phyloP scores from a whole-genome alignment of 2,888 invertebrate genomes.

The Cheilosia soror region DNA sequence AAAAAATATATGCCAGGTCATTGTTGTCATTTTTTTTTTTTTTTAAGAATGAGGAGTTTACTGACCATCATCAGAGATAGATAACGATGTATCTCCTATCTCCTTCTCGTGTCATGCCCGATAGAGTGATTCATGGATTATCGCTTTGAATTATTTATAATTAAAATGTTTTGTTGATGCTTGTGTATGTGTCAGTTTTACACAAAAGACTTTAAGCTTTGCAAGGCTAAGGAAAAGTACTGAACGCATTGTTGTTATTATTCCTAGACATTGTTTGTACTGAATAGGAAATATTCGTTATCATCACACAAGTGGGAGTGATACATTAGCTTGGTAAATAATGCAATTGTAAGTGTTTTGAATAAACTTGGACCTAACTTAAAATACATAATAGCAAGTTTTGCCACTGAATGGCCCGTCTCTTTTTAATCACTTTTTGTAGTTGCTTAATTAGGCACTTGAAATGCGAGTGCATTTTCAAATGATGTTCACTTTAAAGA shows the following conservation, averaged over 20 bases:
- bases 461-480: too few relatives aligned
- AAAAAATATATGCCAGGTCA: constrained; percentile 1
- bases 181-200: constrained; percentile 20
- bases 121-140: constrained; percentile 62
- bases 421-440: too few relatives aligned
- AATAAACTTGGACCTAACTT: too few relatives aligned
- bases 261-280: not conserved
- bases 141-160: constrained; percentile 61
- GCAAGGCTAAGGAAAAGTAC: constrained; percentile 54
- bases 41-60: constrained; percentile 3
- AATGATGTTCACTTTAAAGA: too few relatives aligned
- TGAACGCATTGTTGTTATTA: constrained; percentile 46
- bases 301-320: not conserved
- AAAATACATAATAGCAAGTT: too few relatives aligned
- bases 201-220: constrained; percentile 11
- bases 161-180: constrained; percentile 28
- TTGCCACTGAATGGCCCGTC: too few relatives aligned
- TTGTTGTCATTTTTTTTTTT: constrained; percentile 6
- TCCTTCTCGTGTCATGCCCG: constrained; percentile 30
- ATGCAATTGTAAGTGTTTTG: too few relatives aligned
- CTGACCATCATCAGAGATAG: constrained; percentile 5
- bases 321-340: too few relatives aligned
- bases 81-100: constrained; percentile 41
- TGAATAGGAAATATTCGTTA: constrained; percentile 22
- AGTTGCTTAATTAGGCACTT: too few relatives aligned